phyloP scores from a whole-genome alignment of 2,888 invertebrate species.

The Lagria hirta region DNA sequence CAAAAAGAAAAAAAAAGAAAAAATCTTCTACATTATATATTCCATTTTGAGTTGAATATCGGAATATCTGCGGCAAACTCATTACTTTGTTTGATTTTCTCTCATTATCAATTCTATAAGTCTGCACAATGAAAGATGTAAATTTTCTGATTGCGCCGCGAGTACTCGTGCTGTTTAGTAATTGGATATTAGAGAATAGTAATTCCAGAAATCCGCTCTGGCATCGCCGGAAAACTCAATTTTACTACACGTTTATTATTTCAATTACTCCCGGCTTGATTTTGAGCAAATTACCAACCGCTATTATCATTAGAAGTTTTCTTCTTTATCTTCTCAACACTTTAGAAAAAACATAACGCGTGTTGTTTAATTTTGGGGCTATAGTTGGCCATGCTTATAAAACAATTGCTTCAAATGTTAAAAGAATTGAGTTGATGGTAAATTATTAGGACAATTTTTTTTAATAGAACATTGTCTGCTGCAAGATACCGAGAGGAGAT shows the following conservation, averaged over 20 bases:
- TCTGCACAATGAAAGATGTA: slow-evolving; percentile 41
- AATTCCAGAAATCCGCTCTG: slow-evolving; percentile 19
- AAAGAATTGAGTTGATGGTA: too few species aligned
- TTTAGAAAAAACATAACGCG: too few species aligned
- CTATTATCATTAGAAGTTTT: slow-evolving; percentile 8
- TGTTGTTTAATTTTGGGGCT: too few species aligned
- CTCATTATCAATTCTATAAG: slow-evolving; percentile 40
- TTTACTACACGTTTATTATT: slow-evolving; percentile 16
- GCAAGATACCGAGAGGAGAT: too few species aligned
- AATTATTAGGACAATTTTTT: too few species aligned
- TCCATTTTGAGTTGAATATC: slow-evolving; percentile 32
- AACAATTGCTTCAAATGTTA: too few species aligned
- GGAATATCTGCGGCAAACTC: slow-evolving; percentile 27
- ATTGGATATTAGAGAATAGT: slow-evolving; percentile 35
- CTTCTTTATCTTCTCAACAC: too few species aligned
- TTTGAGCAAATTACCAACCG: slow-evolving; percentile 13
- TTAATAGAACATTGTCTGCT: too few species aligned
- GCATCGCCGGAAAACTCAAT: slow-evolving; percentile 12
- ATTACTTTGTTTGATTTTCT: slow-evolving; percentile 38
- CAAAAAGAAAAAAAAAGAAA: slow-evolving; percentile 6
- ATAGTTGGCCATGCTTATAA: too few species aligned
- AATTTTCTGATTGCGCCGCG: slow-evolving; percentile 37
- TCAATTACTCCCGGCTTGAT: slow-evolving; percentile 6
- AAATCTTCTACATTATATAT: slow-evolving; percentile 20
- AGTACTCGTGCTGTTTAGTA: slow-evolving; percentile 32